phyloP scores from a whole-genome alignment of 23 tunicate species.

The Halocynthia roretzi region DNA sequence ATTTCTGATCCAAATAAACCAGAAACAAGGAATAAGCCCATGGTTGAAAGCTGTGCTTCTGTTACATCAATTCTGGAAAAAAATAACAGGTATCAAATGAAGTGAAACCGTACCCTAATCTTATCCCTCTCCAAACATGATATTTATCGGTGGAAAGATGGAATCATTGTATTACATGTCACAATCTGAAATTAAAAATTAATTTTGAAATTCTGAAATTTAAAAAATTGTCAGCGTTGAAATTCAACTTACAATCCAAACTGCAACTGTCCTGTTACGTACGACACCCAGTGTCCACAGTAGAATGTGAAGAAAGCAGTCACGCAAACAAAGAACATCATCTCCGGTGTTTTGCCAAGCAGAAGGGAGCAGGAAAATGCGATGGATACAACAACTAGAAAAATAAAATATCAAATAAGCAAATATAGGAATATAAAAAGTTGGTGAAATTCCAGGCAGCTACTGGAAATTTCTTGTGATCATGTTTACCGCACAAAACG shows the following conservation, averaged over 20 bases:
- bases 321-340: conserved; percentile 39
- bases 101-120: not conserved
- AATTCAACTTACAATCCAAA: conserved; percentile 44
- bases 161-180: not conserved
- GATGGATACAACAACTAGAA: conserved; percentile 57
- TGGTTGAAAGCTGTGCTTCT: conserved; percentile 78
- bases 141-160: not conserved
- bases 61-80: conserved; percentile 70
- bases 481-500: too few species aligned
- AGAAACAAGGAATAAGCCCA: conserved; percentile 45
- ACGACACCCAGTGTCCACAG: conserved; percentile 85
- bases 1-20: conserved; percentile 61
- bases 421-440: not conserved
- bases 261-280: conserved; percentile 76
- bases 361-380: conserved; percentile 46
- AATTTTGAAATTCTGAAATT: not conserved
- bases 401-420: not conserved
- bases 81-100: too few species aligned
- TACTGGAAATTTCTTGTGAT: too few species aligned
- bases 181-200: not conserved
- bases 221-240: too few species aligned
- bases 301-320: conserved; percentile 57
- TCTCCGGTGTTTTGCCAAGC: conserved; percentile 57
- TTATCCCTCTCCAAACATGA: not conserved
- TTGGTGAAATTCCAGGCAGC: not conserved